These are phyloP conservation scores for Regulus satrapa DNA, from an alignment of 2,113 vertebrate genomes.

Conservation along the genomic window DNA sequence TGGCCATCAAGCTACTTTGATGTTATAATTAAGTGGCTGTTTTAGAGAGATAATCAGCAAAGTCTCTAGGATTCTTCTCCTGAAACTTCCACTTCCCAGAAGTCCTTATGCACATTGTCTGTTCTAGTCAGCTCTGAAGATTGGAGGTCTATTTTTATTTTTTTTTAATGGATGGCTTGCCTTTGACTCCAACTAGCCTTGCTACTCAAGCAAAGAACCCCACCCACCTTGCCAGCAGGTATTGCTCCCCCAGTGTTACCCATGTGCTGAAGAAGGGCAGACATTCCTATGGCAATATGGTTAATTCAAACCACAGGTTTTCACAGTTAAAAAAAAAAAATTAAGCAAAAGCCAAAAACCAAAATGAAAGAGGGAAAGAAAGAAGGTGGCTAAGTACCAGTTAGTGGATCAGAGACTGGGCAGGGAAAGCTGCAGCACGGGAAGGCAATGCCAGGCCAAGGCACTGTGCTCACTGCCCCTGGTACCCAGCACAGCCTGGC, in stretches of 20 bases:
- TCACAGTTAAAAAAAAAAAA: background rate
- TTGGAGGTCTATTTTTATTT: accelerated
- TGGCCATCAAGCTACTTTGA: background rate
- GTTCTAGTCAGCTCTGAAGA: background rate
- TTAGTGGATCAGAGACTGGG: background rate
- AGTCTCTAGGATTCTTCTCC: background rate
- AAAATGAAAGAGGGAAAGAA: accelerated
- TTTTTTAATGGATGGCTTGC: background rate
- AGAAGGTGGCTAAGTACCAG: background rate
- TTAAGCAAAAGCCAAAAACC: background rate
- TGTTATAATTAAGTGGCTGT: background rate
- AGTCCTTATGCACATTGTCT: background rate
- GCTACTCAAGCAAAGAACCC: background rate
- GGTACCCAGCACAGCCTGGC: background rate
- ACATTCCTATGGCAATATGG: background rate
- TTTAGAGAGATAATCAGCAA: background rate
- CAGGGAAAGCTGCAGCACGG: background rate
- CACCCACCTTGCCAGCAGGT: background rate
- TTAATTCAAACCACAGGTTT: background rate
- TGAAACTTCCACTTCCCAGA: background rate
- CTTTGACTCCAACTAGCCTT: background rate
- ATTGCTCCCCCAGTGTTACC: background rate
- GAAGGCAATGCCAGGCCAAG: background rate
- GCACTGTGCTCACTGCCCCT: background rate
- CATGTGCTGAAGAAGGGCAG: background rate